Conservation (phyloP, 2,797 vertebrate species). For the Enteromius mattozi region DNA sequence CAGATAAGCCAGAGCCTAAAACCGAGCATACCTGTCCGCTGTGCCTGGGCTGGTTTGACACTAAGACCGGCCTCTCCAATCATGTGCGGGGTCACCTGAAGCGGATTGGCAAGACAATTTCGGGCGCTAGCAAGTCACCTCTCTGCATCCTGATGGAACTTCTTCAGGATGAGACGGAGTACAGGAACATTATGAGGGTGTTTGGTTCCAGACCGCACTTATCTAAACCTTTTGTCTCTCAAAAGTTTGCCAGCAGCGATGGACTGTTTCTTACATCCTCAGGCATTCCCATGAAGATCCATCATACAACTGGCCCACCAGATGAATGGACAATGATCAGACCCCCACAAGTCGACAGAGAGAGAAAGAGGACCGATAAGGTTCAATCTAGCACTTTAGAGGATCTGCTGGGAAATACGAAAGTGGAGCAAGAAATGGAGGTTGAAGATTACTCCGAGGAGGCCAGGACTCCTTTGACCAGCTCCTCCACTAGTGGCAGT, state of each 20-base stretch:
- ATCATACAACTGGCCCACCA: conserved; percentile 79
- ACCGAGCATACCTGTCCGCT: conserved; percentile 89
- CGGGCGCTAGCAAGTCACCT: conserved; percentile 88
- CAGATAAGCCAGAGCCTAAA: conserved; percentile 87
- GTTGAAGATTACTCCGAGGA: conserved; percentile 78
- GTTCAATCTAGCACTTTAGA: conserved; percentile 85
- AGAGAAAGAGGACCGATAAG: conserved; percentile 75
- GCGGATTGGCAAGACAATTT: conserved; percentile 87
- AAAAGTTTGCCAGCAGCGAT: conserved; percentile 82
- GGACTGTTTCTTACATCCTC: conserved; percentile 82
- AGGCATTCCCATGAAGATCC: conserved; percentile 84
- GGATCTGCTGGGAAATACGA: conserved; percentile 87
- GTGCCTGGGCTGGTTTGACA: conserved; percentile 92
- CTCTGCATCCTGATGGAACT: conserved; percentile 90
- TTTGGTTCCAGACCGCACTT: conserved; percentile 82
- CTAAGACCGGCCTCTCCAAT: conserved; percentile 94
- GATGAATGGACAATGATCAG: conserved; percentile 65
- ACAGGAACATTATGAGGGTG: conserved; percentile 84
- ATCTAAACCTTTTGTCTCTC: conserved; percentile 82
- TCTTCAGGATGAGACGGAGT: conserved; percentile 88
- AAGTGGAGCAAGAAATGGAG: conserved; percentile 80
- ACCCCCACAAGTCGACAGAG: conserved; percentile 67
- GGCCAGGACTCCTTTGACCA: conserved; percentile 83
- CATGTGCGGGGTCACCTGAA: conserved; percentile 94
- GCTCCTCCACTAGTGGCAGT: conserved; percentile 83